Conservation (phyloP, 1,140 invertebrate genomes). For the Palaemon carinicauda region DNA sequence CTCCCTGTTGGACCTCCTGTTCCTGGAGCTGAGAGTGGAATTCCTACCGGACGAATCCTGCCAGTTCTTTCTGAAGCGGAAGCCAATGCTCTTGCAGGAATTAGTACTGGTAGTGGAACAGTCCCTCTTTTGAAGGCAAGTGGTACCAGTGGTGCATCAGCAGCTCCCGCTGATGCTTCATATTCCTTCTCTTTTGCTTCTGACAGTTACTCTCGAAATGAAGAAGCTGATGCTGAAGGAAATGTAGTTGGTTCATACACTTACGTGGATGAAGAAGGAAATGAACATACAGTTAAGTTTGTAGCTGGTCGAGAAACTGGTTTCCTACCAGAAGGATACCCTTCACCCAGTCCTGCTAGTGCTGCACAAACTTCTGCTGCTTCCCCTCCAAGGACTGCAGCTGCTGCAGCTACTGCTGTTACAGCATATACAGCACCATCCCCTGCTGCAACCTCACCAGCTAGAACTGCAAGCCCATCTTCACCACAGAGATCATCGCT, state of each 20-base stretch:
- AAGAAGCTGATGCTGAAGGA: neutral
- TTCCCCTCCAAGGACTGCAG: too few species aligned
- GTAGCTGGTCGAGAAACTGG: neutral
- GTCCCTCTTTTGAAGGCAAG: neutral
- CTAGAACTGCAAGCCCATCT: too few species aligned
- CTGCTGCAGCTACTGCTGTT: too few species aligned
- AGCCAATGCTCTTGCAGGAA: neutral
- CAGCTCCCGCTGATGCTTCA: too few species aligned
- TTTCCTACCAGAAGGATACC: neutral
- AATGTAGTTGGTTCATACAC: neutral
- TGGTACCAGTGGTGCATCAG: neutral
- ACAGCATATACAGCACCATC: neutral
- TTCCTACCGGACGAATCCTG: neutral
- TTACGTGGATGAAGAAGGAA: neutral
- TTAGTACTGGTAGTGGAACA: neutral
- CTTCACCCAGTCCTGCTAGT: neutral
- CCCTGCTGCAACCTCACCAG: too few species aligned
- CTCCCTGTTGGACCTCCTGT: constrained; percentile 1
- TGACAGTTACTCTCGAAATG: neutral
- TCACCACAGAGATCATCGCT: too few species aligned
- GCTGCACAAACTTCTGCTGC: neutral
- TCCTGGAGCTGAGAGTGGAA: neutral
- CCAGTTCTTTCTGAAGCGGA: neutral
- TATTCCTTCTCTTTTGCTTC: too few species aligned
- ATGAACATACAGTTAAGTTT: neutral